These are phyloP conservation scores for Chionis minor DNA, from an alignment of 2,113 vertebrate genomes.

Conservation along the genomic window DNA sequence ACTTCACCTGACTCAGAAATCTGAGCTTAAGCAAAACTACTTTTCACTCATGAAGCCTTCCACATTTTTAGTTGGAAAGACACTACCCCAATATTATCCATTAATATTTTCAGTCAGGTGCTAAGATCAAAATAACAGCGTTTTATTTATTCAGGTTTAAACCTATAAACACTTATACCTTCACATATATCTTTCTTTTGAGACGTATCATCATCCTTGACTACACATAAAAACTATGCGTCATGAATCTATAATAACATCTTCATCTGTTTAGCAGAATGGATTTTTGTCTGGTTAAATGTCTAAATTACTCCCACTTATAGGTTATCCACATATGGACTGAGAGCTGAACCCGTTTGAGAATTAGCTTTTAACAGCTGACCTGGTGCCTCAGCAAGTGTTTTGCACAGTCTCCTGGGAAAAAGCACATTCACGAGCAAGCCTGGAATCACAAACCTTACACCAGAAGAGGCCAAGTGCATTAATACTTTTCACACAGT, in stretches of 20 bases:
- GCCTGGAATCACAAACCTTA: constrained; percentile 5
- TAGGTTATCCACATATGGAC: constrained; percentile 60
- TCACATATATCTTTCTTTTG: constrained; percentile 29
- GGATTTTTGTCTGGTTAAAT: constrained; percentile 63
- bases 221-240: constrained; percentile 47
- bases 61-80: not conserved
- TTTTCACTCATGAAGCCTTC: not conserved
- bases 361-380: constrained; percentile 69
- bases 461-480: not conserved
- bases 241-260: constrained; percentile 55
- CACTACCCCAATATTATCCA: not conserved
- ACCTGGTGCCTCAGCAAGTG: constrained; percentile 46
- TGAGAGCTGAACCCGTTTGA: constrained; percentile 54
- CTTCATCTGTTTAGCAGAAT: constrained; percentile 27
- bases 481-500: not conserved
- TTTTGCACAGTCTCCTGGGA: constrained; percentile 22
- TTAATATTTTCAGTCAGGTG: constrained; percentile 35
- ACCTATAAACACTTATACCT: constrained; percentile 29
- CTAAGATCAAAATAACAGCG: constrained; percentile 52
- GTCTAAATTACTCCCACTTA: constrained; percentile 69
- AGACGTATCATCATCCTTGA: constrained; percentile 49
- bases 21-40: not conserved
- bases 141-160: constrained; percentile 57
- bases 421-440: constrained; percentile 48
- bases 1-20: not conserved